phyloP scores from a whole-genome alignment of 2,888 invertebrate species.

The Strigamia transsilvanica region DNA sequence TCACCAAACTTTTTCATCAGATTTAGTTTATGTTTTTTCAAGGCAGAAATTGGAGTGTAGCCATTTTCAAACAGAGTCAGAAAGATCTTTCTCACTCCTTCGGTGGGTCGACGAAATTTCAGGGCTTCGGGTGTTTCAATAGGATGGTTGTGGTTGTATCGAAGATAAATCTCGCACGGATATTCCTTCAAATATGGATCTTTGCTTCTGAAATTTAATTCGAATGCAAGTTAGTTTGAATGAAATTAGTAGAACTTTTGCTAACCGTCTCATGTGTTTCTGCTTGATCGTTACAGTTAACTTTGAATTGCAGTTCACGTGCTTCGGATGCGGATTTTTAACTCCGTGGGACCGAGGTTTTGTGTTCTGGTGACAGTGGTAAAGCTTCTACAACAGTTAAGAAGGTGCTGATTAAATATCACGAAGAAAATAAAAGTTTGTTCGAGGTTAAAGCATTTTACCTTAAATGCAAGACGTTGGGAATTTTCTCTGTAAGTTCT shows the following conservation, averaged over 20 bases:
- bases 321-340: slow-evolving; percentile 5
- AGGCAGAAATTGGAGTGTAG: neutral
- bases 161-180: slow-evolving; percentile 12
- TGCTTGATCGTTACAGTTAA: slow-evolving; percentile 3
- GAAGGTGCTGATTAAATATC: neutral
- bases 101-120: neutral
- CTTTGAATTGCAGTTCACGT: neutral
- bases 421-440: too few species aligned
- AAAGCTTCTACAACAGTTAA: neutral
- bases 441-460: neutral
- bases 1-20: neutral
- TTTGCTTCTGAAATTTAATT: neutral
- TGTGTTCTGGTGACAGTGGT: neutral
- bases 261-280: slow-evolving; percentile 2
- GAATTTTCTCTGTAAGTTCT: slow-evolving; percentile 7
- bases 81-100: neutral
- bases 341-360: slow-evolving; percentile 1
- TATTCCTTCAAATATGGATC: slow-evolving; percentile 26
- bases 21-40: slow-evolving; percentile 13
- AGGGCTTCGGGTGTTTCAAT: neutral
- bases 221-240: neutral
- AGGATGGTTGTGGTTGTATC: neutral
- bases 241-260: neutral
- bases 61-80: slow-evolving; percentile 5
- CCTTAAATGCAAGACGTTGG: neutral